Base-by-base conservation (phyloP, 1,140 invertebrate species). In the Anagrus nilaparvatae region DNA sequence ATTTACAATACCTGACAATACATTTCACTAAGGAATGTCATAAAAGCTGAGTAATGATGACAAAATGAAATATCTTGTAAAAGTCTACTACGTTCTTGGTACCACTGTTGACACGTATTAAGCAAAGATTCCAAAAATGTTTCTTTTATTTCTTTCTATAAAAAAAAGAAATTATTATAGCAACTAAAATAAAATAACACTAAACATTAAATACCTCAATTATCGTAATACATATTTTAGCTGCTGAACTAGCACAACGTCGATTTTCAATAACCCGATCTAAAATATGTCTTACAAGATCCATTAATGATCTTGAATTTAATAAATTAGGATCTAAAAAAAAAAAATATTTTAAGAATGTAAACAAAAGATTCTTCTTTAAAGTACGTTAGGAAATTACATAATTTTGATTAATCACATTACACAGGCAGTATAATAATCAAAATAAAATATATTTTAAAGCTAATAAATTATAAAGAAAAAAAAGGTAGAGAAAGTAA, bases 51-150 rank as follows among this genome's bases (percentile, higher is more conserved):
- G 53, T 67, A 65, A 41, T 60, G 50, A 53, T 62, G 47, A 54
- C 56, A 55, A 16, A 52, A 41, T 17, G 59, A 48, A 16, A 51
- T 46, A 28, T 67, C 59, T 43, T 64, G 56, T 40, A 65, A 47
- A 20, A 76, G 73, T 67, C 80, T 81, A 43, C 83, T 82, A 23
- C 84, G 66, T 59, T 90, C 85, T 57, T 88, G 84, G 63, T 86
- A 91, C 81, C 84, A 90, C 61, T 90, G 84, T 56, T 89, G 84
- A 56, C 85, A 88, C 12, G 79, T 87, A 63, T 92, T 92, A 35
- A 91, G 69, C 37, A 92, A 65, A 7, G 84, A 87, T 65, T 92
- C 88, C 38, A 91, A 65, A 60, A 92, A 91, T 16, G 87, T 91
- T 63, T 87, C 83, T 49, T 80, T 84, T 45, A 77, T 76, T 67